Conservation (phyloP, 2,797 vertebrate species). For the Ctenopoma multispine region DNA sequence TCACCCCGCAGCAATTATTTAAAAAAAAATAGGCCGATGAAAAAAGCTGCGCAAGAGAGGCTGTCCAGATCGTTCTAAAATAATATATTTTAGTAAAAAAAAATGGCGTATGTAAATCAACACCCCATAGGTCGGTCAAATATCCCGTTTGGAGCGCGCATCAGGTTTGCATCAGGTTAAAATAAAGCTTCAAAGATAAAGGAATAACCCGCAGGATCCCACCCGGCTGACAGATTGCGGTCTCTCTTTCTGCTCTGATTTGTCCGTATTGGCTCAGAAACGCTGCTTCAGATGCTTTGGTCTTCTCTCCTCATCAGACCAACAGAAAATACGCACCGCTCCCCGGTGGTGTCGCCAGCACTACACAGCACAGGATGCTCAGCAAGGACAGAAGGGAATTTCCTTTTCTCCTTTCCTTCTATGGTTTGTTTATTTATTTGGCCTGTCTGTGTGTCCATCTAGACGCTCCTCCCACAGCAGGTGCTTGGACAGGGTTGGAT, state of each 20-base stretch:
- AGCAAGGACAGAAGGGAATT: conserved; percentile 51
- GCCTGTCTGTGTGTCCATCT: conserved; percentile 47
- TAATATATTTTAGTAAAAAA: conserved; percentile 16
- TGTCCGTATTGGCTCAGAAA: conserved; percentile 21
- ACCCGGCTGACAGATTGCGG: conserved; percentile 29
- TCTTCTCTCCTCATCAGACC: conserved; percentile 33
- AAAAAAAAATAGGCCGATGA: conserved; percentile 2
- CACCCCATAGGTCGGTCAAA: conserved; percentile 48
- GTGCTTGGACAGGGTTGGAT: conserved; percentile 78
- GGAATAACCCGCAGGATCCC: conserved; percentile 42
- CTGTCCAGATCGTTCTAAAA: conserved; percentile 19
- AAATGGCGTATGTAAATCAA: conserved; percentile 44
- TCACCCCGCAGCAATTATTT: conserved; percentile 39
- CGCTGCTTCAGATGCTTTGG: conserved; percentile 23
- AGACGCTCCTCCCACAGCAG: conserved; percentile 50
- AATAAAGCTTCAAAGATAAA: conserved; percentile 35
- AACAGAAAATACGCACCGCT: conserved; percentile 65
- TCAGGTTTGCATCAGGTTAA: conserved; percentile 32
- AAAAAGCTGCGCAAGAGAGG: conserved; percentile 24
- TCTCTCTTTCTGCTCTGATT: conserved; percentile 11
- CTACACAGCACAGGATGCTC: conserved; percentile 57
- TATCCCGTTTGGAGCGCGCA: conserved; percentile 57
- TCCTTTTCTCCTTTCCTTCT: conserved; percentile 37
- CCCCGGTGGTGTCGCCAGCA: conserved; percentile 56
- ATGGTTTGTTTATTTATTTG: conserved; percentile 65